Evolutionary conservation across 2,113 vertebrate genomes (phyloP).

Genomic region (Micronycteris hirsuta): DNA sequence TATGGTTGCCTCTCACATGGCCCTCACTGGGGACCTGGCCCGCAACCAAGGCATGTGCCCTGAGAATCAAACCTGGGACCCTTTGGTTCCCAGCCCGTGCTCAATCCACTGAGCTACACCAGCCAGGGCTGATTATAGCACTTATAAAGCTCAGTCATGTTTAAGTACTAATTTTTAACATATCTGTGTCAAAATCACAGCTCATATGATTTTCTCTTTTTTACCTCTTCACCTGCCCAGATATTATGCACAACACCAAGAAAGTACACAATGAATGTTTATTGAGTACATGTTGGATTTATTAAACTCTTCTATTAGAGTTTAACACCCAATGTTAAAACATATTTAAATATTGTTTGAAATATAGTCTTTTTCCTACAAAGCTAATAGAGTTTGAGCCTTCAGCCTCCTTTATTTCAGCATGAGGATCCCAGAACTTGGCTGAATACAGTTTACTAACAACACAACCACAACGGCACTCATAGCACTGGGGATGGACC

Average conservation of each 20-base stretch:
- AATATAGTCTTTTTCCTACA: not conserved
- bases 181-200: not conserved
- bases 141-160: not conserved
- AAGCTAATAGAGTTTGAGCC: not conserved
- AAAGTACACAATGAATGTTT: not conserved
- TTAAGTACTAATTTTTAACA: not conserved
- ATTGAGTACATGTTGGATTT: not conserved
- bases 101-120: too few species aligned
- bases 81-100: too few species aligned
- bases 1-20: too few species aligned
- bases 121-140: not conserved
- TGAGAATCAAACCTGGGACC: too few species aligned
- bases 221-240: not conserved
- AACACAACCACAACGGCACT: not conserved
- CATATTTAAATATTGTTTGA: not conserved
- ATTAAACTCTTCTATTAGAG: not conserved
- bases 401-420: not conserved
- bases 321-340: not conserved
- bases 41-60: too few species aligned
- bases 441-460: not conserved
- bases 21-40: too few species aligned
- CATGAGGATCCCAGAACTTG: not conserved
- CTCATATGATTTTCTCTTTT: not conserved
- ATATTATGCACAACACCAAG: not conserved
- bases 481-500: too few species aligned